These are phyloP conservation scores for Ormyrus labotus DNA, from an alignment of 2,888 invertebrate genomes.

Conservation along the genomic window DNA sequence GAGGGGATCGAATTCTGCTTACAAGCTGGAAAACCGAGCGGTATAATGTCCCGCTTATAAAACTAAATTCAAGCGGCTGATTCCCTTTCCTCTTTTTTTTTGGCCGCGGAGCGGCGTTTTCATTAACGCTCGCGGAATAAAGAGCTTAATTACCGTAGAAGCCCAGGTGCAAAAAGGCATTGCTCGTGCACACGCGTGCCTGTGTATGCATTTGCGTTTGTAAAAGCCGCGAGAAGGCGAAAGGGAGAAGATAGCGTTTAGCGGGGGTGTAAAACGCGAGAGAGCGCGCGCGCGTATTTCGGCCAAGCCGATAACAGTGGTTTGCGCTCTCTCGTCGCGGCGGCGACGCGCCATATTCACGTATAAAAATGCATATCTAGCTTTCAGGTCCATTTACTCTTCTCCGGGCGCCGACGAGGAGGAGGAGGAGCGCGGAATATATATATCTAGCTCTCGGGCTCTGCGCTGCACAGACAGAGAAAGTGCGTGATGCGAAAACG, in stretches of 20 bases:
- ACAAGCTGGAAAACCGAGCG: conserved; percentile 16
- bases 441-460: not conserved
- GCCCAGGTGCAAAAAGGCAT: too few relatives aligned
- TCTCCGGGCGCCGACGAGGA: not conserved
- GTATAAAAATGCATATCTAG: conserved; percentile 47
- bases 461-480: not conserved
- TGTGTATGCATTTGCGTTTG: too few relatives aligned
- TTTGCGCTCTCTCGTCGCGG: not conserved
- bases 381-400: conserved; percentile 46
- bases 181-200: too few relatives aligned
- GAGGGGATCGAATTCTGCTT: conserved; percentile 7
- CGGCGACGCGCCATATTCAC: not conserved
- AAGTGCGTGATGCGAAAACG: conserved; percentile 16
- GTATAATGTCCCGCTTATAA: not conserved
- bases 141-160: too few relatives aligned
- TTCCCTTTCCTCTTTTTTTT: too few relatives aligned
- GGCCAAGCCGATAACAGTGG: conserved; percentile 12
- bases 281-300: not conserved
- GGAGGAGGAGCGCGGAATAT: conserved; percentile 1
- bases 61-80: too few relatives aligned
- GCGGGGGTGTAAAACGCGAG: not conserved
- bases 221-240: not conserved
- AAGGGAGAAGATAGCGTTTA: not conserved
- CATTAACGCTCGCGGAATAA: not conserved
- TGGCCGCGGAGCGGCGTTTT: not conserved